Evolutionary conservation across 2,888 invertebrate genomes (phyloP).

Genomic region (Dioctria rufipes): DNA sequence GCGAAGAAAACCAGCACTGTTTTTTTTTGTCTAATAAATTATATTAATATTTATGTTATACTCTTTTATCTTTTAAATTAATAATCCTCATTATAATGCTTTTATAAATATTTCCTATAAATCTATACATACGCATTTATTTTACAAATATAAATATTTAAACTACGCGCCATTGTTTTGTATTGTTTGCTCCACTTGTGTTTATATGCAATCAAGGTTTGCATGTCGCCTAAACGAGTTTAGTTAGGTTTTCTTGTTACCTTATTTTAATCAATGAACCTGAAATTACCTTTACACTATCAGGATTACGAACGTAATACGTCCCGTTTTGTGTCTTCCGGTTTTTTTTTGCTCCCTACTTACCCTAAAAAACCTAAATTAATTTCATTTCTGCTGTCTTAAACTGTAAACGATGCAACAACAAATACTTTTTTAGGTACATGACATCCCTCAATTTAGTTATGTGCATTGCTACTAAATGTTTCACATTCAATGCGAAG

Average conservation of each 20-base stretch:
- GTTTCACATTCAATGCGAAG: too few relatives aligned
- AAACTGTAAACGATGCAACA: too few relatives aligned
- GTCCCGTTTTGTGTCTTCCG: too few relatives aligned
- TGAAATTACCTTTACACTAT: too few relatives aligned
- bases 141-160: conserved; percentile 50
- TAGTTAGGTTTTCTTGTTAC: conserved; percentile 10
- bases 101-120: conserved; percentile 53
- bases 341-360: too few relatives aligned
- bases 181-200: conserved; percentile 11
- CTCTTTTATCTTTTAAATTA: conserved; percentile 53
- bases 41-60: conserved; percentile 50
- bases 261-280: neutral
- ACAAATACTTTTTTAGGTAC: too few relatives aligned
- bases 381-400: too few relatives aligned
- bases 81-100: conserved; percentile 43
- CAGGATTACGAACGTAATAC: too few relatives aligned
- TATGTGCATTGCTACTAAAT: too few relatives aligned
- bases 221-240: conserved; percentile 27
- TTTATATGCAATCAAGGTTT: neutral
- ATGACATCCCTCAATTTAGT: too few relatives aligned
- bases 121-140: conserved; percentile 47
- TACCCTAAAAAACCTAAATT: too few relatives aligned
- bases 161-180: conserved; percentile 30
- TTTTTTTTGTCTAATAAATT: conserved; percentile 45
- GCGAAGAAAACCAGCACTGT: too few relatives aligned